Evolutionary conservation across 2,888 invertebrate genomes (phyloP).

Genomic region (Melangyna quadrimaculata): DNA sequence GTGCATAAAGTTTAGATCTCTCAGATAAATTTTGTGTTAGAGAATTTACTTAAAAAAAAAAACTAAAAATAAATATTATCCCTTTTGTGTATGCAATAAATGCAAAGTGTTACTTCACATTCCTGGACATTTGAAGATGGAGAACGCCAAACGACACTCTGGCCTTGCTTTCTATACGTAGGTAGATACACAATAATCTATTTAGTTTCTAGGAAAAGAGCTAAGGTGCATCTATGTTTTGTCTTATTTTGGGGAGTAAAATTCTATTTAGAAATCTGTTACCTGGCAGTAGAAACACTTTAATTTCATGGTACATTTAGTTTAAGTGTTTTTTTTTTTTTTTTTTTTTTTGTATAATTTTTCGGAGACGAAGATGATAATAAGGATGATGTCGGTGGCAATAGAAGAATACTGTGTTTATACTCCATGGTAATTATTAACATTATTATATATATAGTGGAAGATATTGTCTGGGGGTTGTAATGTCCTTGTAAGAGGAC

Average conservation of each 20-base stretch:
- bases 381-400: slow-evolving; percentile 7
- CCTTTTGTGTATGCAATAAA: slow-evolving; percentile 50
- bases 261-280: slow-evolving; percentile 62
- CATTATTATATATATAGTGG: slow-evolving; percentile 35
- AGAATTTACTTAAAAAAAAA: background rate
- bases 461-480: slow-evolving; percentile 20
- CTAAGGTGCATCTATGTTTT: background rate
- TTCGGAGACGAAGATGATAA: background rate
- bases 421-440: slow-evolving; percentile 51
- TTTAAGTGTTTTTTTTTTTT: slow-evolving; percentile 62
- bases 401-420: slow-evolving; percentile 51
- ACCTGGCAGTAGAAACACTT: slow-evolving; percentile 74
- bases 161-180: background rate
- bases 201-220: background rate
- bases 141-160: slow-evolving; percentile 39
- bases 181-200: too few species aligned
- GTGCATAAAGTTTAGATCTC: slow-evolving; percentile 25
- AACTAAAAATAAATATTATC: slow-evolving; percentile 24
- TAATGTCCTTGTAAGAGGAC: slow-evolving; percentile 39
- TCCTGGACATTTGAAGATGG: slow-evolving; percentile 47
- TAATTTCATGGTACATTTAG: slow-evolving; percentile 77
- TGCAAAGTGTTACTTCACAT: slow-evolving; percentile 63
- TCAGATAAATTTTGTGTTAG: slow-evolving; percentile 30
- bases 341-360: too few species aligned
- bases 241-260: background rate